Evolutionary conservation across 2,113 vertebrate species (phyloP).

Genomic region (Neopipo cinnamomea): DNA sequence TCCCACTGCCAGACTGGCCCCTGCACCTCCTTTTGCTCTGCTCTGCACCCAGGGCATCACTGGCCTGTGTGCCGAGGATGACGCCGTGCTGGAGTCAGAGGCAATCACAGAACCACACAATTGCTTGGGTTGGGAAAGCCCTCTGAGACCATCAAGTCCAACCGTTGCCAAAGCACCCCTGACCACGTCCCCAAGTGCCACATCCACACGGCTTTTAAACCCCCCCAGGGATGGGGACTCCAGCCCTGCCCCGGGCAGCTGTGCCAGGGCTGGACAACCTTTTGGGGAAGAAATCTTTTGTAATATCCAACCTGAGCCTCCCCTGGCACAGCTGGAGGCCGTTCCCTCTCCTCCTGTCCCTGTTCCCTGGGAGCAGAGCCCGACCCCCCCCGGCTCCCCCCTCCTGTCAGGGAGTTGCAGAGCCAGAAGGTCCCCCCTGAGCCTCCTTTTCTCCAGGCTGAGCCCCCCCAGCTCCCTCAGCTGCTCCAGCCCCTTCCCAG

Average conservation of each 20-base stretch:
- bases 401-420: neutral
- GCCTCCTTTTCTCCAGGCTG: neutral
- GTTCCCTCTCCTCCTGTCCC: neutral
- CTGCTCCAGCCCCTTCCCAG: neutral
- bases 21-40: neutral
- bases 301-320: rapidly evolving
- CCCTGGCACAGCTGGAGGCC: neutral
- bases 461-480: neutral
- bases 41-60: neutral
- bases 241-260: neutral
- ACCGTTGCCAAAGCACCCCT: neutral
- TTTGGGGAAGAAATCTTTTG: neutral
- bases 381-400: neutral
- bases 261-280: neutral
- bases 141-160: neutral
- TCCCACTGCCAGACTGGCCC: neutral
- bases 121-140: neutral
- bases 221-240: neutral
- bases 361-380: neutral
- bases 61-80: neutral
- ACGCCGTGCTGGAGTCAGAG: neutral
- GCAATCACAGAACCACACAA: rapidly evolving
- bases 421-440: neutral
- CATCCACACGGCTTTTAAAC: rapidly evolving
- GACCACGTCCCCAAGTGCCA: neutral